Percentiles rank a stretch among this genome's conserved stretches.
These are phyloP conservation scores for Eulemur macaco DNA, from an alignment of 2,113 vertebrate species.

Conservation along the genomic window DNA sequence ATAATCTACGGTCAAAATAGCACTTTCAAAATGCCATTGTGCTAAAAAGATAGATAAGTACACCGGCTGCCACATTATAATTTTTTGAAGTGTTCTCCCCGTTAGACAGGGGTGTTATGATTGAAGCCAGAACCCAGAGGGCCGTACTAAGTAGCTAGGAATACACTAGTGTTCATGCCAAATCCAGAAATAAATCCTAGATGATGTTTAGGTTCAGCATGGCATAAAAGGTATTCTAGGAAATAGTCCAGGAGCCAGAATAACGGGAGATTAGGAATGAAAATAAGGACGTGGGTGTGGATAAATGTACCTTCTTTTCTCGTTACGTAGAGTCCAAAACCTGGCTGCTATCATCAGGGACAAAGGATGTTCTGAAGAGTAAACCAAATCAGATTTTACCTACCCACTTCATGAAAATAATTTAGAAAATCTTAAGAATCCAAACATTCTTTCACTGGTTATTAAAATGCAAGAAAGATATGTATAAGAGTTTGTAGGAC, in stretches of 20 bases:
- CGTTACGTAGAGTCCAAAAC: background rate
- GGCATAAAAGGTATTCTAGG: constrained; percentile 8
- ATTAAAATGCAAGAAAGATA: constrained; percentile 19
- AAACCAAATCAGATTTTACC: background rate
- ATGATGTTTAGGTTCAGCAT: background rate
- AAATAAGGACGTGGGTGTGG: background rate
- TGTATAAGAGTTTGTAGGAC: background rate
- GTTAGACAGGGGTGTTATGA: background rate
- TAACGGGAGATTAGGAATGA: background rate
- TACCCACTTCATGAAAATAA: background rate
- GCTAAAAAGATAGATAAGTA: background rate
- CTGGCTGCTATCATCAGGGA: background rate
- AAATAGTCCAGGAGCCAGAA: constrained; percentile 2
- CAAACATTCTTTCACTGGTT: background rate
- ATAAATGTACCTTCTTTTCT: background rate
- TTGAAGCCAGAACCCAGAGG: background rate
- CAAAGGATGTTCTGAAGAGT: background rate
- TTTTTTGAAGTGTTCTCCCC: background rate
- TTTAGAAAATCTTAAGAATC: constrained; percentile 23
- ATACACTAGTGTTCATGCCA: background rate
- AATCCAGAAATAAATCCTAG: constrained; percentile 34
- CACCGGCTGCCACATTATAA: background rate
- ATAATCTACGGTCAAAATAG: background rate
- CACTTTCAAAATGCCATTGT: background rate
- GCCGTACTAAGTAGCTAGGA: background rate